Conservation (phyloP, 2,797 vertebrate species). For the Anas capensis region DNA sequence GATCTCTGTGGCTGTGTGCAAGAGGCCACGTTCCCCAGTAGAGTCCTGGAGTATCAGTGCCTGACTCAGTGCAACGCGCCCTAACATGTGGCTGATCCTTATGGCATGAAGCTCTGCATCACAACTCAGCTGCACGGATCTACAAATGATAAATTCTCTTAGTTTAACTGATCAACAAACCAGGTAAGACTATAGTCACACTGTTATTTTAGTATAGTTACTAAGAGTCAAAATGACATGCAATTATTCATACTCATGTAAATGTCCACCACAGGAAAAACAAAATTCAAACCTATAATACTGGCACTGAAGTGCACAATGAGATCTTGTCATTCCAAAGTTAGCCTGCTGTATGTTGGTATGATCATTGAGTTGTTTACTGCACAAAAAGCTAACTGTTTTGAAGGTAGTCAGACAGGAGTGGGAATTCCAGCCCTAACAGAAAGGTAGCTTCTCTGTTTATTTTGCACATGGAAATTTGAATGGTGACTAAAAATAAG, state of each 20-base stretch:
- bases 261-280: constrained; percentile 26
- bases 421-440: not conserved
- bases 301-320: not conserved
- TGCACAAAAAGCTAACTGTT: not conserved
- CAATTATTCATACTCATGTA: not conserved
- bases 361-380: not conserved
- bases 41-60: not conserved
- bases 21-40: not conserved
- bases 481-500: not conserved
- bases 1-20: not conserved
- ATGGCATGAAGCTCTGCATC: not conserved
- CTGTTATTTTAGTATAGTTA: constrained; percentile 10
- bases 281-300: not conserved
- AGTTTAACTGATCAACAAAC: constrained; percentile 36
- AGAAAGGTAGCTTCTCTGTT: not conserved
- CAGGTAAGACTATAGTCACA: constrained; percentile 32
- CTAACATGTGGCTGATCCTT: not conserved
- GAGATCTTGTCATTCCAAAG: not conserved
- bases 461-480: not conserved
- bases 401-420: not conserved
- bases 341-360: not conserved
- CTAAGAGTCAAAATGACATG: constrained; percentile 25
- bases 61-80: not conserved
- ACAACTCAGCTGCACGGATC: not conserved
- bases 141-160: constrained; percentile 39